A percentile compares a stretch with the other conserved stretches of the same genome.
These are phyloP conservation scores for Scolopax bukidnonensis DNA, from an alignment of 2,797 vertebrate species.

Conservation along the genomic window DNA sequence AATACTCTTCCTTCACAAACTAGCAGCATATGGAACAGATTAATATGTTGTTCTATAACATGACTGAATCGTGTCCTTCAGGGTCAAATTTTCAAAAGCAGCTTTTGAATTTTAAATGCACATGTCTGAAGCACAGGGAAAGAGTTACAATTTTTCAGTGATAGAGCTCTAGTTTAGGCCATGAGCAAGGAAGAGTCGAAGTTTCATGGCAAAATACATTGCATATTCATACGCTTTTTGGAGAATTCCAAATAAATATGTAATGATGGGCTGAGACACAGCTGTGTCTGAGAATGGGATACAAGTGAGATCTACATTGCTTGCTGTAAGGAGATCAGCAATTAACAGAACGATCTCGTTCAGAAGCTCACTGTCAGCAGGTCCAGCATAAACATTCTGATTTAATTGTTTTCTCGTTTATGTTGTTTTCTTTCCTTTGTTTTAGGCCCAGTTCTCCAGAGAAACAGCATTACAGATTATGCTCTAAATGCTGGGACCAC, in stretches of 20 bases:
- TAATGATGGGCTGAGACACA: neutral
- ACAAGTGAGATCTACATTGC: neutral
- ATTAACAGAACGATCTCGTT: neutral
- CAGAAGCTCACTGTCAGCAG: neutral
- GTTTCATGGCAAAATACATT: neutral
- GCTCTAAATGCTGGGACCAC: constrained; percentile 91
- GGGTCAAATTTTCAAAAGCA: neutral
- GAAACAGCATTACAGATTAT: constrained; percentile 82
- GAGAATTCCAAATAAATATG: neutral
- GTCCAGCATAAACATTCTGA: neutral
- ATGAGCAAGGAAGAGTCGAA: neutral
- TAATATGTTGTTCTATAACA: neutral
- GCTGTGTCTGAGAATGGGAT: neutral
- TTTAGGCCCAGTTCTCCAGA: constrained; percentile 83
- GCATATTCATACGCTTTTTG: neutral
- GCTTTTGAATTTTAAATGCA: neutral
- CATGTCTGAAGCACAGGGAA: rapidly evolving
- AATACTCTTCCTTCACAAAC: neutral
- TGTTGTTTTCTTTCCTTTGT: neutral
- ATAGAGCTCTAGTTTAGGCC: neutral
- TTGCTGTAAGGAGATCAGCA: neutral
- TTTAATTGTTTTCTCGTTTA: neutral
- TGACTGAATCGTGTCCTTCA: neutral
- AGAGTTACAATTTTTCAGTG: neutral
- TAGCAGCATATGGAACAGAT: neutral